Conservation (phyloP, 2,797 vertebrate genomes). For the Danio albolineatus region DNA sequence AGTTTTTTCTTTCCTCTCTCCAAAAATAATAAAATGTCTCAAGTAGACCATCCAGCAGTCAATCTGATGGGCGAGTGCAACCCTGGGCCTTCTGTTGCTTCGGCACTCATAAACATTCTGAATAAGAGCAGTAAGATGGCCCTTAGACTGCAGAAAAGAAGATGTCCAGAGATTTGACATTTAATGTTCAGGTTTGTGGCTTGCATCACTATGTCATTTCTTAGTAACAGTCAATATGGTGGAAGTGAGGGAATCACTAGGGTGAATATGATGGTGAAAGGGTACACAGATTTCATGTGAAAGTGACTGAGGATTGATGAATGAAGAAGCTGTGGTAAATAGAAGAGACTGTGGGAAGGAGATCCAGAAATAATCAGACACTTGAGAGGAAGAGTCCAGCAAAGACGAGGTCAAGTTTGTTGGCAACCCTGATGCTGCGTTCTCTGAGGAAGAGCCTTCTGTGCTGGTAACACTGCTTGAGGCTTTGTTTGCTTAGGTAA, state of each 20-base stretch:
- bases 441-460: constrained; percentile 13
- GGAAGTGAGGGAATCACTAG: constrained; percentile 17
- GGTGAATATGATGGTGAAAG: constrained; percentile 28
- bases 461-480: background rate
- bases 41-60: no score
- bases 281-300: constrained; percentile 21
- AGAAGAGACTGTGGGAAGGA: constrained; percentile 4
- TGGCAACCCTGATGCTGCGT: constrained; percentile 15
- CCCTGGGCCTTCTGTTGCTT: no score
- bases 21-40: no score
- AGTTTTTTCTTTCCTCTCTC: no score
- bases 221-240: constrained; percentile 21
- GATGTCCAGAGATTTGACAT: constrained; percentile 2
- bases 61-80: no score
- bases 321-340: constrained; percentile 1
- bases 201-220: constrained; percentile 19
- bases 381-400: constrained; percentile 28
- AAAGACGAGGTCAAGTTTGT: constrained; percentile 36
- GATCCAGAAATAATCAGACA: constrained; percentile 31
- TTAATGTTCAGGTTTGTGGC: background rate
- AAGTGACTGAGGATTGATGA: constrained; percentile 23
- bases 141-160: background rate
- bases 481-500: constrained; percentile 3
- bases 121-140: background rate
- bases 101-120: background rate